Conservation (phyloP, 2,888 invertebrate species). For the Oligia strigilis region DNA sequence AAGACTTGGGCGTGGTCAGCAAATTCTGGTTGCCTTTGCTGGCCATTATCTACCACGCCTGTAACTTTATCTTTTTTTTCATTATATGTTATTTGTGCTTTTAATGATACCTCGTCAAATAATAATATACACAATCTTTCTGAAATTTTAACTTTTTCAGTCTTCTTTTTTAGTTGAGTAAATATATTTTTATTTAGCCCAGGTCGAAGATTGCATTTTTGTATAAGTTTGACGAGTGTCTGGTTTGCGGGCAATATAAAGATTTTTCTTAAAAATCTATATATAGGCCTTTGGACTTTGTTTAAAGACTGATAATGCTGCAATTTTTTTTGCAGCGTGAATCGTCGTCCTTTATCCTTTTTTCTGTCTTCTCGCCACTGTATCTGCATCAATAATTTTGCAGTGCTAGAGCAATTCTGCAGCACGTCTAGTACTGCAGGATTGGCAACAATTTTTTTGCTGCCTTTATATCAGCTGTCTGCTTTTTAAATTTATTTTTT, state of each 20-base stretch:
- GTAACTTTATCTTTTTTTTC: conserved; percentile 3
- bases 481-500: neutral
- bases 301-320: neutral
- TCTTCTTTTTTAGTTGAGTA: neutral
- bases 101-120: neutral
- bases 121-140: neutral
- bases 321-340: neutral
- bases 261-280: conserved; percentile 12
- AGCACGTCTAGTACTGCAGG: conserved; percentile 5
- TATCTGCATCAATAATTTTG: conserved; percentile 1
- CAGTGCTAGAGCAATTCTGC: neutral
- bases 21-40: conserved; percentile 9
- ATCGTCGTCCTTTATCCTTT: neutral
- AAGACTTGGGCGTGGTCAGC: conserved; percentile 13
- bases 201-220: neutral
- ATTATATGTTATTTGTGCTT: conserved; percentile 6
- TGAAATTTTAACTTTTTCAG: neutral
- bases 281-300: neutral
- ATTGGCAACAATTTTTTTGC: conserved; percentile 3
- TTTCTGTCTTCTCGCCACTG: neutral
- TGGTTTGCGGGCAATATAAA: conserved; percentile 4
- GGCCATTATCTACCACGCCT: conserved; percentile 1
- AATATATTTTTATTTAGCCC: conserved; percentile 6
- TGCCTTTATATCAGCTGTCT: conserved; percentile 3
- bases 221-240: neutral